Base-by-base conservation (phyloP, 2,113 vertebrate species). In the Psephotus haematonotus region DNA sequence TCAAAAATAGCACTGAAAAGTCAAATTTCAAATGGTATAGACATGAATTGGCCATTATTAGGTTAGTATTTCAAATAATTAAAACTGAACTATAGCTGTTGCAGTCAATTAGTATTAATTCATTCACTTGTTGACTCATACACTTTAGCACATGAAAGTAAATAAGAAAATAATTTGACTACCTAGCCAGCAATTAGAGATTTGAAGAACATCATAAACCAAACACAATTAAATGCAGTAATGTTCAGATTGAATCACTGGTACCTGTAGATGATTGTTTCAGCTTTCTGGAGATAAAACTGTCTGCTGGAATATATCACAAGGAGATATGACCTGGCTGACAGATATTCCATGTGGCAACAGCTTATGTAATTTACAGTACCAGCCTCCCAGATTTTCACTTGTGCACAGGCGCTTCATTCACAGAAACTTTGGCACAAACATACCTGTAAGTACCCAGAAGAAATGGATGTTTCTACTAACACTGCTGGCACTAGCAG, bases 131-230 rank as follows among this genome's bases (percentile, higher is more conserved):
- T 93, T 95, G 96, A 96, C 90, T 97, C 90, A 88, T 81, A 91
- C 81, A 63, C 71, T 95, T 91, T 29, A 91, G 69, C 60, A 85
- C 59, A 91, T 69, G 74, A 95, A 89, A 75, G 86, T 90, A 97
- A 93, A 96, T 94, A 81, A 91, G 92, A 95, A 93, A 93, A 95
- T 92, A 93, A 96, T 91, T 68, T 85, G 78, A 82, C 91, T 91
- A 81, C 59, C 65, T 92, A 84, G 53, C 31, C 79, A 88, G 74
- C 77, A 95, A 92, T 92, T 90, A 90, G 81, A 88, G 78, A 93
- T 68, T 25, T 86, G 50, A 94, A 89, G 71, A 94, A 79, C 78
- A 90, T 53, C 75, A 90, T 53, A 95, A 82, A 94, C 28, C 50
- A 93, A 95, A 76, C 12, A 8, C 76, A 81, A 35, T 87, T 83